Conservation (phyloP, 35 echinoderm and acorn worm genomes). For the Lytechinus pictus region DNA sequence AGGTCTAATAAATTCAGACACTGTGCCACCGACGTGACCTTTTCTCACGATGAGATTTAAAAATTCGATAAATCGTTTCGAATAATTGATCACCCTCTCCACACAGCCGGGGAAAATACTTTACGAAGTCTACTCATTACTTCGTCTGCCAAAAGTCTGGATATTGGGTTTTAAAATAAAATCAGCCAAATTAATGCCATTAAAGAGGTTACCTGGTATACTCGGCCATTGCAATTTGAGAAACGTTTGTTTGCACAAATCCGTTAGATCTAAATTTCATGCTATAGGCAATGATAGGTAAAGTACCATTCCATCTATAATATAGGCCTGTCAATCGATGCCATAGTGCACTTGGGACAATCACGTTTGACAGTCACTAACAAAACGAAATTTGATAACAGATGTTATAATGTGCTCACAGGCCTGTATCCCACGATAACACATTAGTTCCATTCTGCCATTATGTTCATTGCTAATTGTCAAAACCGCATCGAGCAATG, state of each 20-base stretch:
- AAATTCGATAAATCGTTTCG: conserved; percentile 44
- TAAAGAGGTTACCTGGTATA: no score
- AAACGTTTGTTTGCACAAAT: no score
- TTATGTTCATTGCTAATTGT: background rate
- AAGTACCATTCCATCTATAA: background rate
- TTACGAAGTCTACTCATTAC: no score
- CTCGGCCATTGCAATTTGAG: no score
- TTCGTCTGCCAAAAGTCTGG: no score
- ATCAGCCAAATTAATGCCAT: no score
- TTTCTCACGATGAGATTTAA: background rate
- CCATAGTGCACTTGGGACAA: background rate
- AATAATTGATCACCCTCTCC: background rate
- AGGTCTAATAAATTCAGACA: background rate
- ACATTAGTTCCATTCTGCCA: background rate
- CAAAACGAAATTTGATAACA: background rate
- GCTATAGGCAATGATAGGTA: background rate
- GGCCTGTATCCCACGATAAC: background rate
- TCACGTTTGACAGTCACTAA: background rate
- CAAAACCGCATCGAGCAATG: background rate
- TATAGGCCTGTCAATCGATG: background rate
- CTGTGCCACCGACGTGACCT: background rate
- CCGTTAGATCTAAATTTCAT: no score
- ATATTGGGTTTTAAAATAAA: no score
- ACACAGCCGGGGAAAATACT: background rate
- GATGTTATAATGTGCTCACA: background rate